These are phyloP conservation scores for Anodontia alba DNA, from an alignment of 2,888 invertebrate genomes.

Conservation along the genomic window DNA sequence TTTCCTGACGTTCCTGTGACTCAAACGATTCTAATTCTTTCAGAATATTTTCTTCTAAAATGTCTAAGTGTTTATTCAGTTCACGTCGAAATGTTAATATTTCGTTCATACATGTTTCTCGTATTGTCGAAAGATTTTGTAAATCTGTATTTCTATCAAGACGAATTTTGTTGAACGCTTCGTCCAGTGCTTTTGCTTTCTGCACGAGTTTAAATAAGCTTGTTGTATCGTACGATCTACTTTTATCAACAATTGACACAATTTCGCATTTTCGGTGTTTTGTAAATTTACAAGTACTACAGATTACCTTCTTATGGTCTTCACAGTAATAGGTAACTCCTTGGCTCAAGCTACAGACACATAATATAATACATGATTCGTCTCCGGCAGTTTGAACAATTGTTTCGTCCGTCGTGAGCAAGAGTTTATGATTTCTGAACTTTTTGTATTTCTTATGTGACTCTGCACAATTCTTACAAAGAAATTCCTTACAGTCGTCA, in stretches of 20 bases:
- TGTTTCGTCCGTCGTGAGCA: no score
- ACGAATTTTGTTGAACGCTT: background rate
- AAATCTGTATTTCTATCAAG: background rate
- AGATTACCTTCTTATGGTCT: background rate
- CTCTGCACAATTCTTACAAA: no score
- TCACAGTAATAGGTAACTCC: background rate
- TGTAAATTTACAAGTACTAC: background rate
- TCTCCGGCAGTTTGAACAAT: no score
- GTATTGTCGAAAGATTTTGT: background rate
- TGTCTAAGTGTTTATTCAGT: background rate
- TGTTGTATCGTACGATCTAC: background rate
- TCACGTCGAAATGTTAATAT: background rate
- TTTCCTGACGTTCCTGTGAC: background rate
- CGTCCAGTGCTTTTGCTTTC: background rate
- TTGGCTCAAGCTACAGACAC: no score
- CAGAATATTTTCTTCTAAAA: background rate
- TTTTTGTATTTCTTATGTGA: no score
- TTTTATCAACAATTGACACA: background rate
- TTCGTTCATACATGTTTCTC: background rate
- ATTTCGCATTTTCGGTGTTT: background rate
- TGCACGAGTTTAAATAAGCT: background rate
- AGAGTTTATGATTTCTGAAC: no score
- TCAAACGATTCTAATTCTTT: background rate
- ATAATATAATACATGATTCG: no score
- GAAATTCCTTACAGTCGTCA: no score